Percentiles rank a stretch among this genome's conserved stretches.
phyloP scores from a whole-genome alignment of 1,140 invertebrate genomes.

The Pseudomyrmex gracilis region DNA sequence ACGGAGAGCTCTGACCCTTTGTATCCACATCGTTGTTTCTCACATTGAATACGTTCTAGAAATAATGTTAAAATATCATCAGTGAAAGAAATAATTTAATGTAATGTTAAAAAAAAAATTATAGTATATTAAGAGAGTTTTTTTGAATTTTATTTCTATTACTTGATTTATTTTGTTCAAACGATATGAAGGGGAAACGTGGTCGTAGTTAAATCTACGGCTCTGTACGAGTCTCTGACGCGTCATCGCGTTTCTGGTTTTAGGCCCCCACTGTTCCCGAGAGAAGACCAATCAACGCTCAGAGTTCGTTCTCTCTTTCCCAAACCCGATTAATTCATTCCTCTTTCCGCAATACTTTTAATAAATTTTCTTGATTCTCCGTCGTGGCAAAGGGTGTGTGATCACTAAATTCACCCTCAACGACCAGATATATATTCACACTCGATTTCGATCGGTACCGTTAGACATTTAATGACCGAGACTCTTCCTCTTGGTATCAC shows the following conservation, averaged over 20 bases:
- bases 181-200: no score
- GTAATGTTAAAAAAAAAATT: no score
- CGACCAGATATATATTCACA: conserved; percentile 54
- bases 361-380: conserved; percentile 60
- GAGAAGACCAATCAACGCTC: conserved; percentile 37
- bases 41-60: neutral
- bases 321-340: neutral
- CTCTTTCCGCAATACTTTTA: neutral
- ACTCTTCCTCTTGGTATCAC: neutral
- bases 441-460: conserved; percentile 29
- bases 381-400: conserved; percentile 57
- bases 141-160: no score
- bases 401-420: conserved; percentile 64
- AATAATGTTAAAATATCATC: neutral
- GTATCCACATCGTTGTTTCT: neutral
- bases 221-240: neutral
- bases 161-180: no score
- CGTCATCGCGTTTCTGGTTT: neutral
- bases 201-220: neutral
- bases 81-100: neutral
- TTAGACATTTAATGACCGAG: conserved; percentile 9
- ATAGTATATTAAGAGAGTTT: no score
- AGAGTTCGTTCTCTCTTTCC: conserved; percentile 2
- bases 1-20: neutral
- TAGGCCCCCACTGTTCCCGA: conserved; percentile 20